Evolutionary conservation across 2,797 vertebrate species (phyloP).

Genomic region (Thripadectes ignobilis): DNA sequence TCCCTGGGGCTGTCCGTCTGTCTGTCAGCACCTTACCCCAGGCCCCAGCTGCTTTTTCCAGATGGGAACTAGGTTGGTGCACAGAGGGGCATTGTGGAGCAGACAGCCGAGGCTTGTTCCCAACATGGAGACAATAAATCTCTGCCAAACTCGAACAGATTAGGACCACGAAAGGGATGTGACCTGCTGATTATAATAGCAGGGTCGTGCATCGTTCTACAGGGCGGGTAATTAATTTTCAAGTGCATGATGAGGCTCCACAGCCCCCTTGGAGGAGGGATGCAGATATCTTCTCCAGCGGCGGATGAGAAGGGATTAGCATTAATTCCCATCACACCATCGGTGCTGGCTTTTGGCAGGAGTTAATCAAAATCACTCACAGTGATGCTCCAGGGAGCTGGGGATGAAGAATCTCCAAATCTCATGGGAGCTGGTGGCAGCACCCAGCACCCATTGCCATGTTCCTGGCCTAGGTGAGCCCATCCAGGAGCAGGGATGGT

Average conservation of each 20-base stretch:
- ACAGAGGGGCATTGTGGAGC: not conserved
- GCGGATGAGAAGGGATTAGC: not conserved
- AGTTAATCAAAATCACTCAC: not conserved
- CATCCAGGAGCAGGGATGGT: fast-evolving
- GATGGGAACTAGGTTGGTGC: not conserved
- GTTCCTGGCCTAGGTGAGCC: not conserved
- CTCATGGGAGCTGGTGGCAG: not conserved
- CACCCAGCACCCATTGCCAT: fast-evolving
- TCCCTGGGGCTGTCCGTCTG: not conserved
- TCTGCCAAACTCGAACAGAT: not conserved
- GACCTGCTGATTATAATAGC: conserved; percentile 60
- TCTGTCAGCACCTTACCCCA: not conserved
- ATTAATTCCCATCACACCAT: conserved; percentile 25
- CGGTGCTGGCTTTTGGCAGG: fast-evolving
- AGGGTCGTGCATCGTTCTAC: not conserved
- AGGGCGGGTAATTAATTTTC: conserved; percentile 68
- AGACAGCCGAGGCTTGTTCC: not conserved
- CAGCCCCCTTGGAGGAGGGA: not conserved
- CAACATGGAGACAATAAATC: conserved; percentile 33
- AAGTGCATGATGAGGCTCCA: not conserved
- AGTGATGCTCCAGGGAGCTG: not conserved
- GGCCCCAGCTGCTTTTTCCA: not conserved
- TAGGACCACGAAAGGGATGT: conserved; percentile 8
- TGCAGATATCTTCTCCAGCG: not conserved
- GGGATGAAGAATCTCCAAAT: not conserved